phyloP scores from a whole-genome alignment of 2,888 invertebrate species.

The Altica lythri region DNA sequence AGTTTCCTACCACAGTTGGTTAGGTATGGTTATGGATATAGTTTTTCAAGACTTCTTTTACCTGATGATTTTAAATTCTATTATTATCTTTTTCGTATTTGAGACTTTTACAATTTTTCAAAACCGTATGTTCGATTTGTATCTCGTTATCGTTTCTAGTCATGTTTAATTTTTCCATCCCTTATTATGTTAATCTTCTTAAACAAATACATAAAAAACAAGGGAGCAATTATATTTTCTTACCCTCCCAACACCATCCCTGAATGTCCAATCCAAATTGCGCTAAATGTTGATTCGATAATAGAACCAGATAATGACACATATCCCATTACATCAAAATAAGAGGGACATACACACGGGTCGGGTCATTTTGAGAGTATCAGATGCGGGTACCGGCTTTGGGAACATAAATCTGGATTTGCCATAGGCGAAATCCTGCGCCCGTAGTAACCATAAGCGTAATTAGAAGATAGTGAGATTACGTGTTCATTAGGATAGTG shows the following conservation, averaged over 20 bases:
- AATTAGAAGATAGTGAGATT: constrained; percentile 53
- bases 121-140: no score
- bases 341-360: constrained; percentile 19
- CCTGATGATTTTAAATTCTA: no score
- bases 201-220: no score
- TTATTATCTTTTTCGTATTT: no score
- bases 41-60: no score
- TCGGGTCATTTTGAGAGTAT: constrained; percentile 30
- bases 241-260: background rate
- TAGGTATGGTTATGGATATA: no score
- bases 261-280: constrained; percentile 6
- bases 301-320: constrained; percentile 17
- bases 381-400: constrained; percentile 45
- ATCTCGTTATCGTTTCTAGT: no score
- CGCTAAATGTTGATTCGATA: constrained; percentile 23
- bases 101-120: no score
- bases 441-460: constrained; percentile 44
- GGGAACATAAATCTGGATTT: constrained; percentile 43
- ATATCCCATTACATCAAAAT: constrained; percentile 24
- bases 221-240: no score
- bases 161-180: no score
- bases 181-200: no score
- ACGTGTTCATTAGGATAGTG: constrained; percentile 51
- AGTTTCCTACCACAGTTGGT: no score
- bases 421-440: constrained; percentile 42